Evolutionary conservation across 1,140 invertebrate genomes (phyloP).

Genomic region (Pteromalus puparum): DNA sequence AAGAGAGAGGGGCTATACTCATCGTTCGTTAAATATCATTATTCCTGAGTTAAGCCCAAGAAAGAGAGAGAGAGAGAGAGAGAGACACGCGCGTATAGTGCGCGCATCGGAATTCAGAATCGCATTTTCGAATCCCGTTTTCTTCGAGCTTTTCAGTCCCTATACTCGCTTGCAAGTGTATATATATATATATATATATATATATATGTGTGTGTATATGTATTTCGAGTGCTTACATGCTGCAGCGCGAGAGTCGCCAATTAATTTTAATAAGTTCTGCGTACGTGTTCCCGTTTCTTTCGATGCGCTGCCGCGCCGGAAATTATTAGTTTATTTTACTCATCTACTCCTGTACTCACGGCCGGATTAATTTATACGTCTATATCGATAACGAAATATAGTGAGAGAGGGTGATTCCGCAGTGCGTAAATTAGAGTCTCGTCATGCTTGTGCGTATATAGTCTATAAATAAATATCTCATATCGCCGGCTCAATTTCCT

Average conservation of each 20-base stretch:
- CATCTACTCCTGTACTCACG: not conserved
- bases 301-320: too few relatives aligned
- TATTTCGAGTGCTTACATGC: too few relatives aligned
- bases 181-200: too few relatives aligned
- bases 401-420: not conserved
- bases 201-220: too few relatives aligned
- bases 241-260: not conserved
- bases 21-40: conserved; percentile 8
- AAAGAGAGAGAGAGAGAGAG: too few relatives aligned
- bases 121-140: conserved; percentile 18
- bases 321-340: not conserved
- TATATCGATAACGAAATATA: not conserved
- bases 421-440: too few relatives aligned
- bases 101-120: not conserved
- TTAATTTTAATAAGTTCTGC: not conserved
- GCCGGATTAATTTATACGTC: not conserved
- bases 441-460: too few relatives aligned
- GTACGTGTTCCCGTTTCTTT: not conserved
- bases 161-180: too few relatives aligned
- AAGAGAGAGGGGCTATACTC: not conserved
- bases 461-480: not conserved
- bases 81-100: not conserved
- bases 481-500: not conserved
- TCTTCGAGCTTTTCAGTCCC: too few relatives aligned
- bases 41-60: not conserved